Evolutionary conservation across 2,888 invertebrate genomes (phyloP).

Genomic region (Ypsolopha scabrella): DNA sequence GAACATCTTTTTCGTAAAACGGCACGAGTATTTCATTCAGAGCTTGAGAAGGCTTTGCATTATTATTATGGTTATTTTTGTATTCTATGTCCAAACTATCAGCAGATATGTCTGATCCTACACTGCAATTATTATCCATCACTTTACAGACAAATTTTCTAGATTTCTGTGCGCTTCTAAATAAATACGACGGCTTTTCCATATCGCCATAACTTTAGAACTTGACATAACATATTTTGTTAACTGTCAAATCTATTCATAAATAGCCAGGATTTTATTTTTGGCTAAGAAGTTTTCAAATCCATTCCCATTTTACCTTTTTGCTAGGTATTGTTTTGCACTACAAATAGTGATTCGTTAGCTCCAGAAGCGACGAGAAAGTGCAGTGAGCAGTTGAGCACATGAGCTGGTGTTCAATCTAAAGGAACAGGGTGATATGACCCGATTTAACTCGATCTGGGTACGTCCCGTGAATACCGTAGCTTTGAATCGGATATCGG

Average conservation of each 20-base stretch:
- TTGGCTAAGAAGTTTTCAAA: no score
- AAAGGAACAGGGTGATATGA: constrained; percentile 15
- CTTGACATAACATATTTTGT: no score
- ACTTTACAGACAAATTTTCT: constrained; percentile 18
- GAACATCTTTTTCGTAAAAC: constrained; percentile 59
- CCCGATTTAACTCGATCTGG: constrained; percentile 16
- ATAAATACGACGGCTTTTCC: constrained; percentile 30
- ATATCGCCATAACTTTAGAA: no score
- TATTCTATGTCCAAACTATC: constrained; percentile 47
- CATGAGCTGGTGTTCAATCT: background rate
- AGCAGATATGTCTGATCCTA: constrained; percentile 41
- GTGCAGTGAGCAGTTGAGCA: background rate
- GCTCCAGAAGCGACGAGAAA: constrained; percentile 9
- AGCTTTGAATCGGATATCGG: no score
- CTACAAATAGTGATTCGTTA: no score
- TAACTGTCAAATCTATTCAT: no score
- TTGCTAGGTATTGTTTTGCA: no score
- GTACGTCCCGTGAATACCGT: background rate
- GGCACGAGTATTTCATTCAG: constrained; percentile 44
- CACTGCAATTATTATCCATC: constrained; percentile 30
- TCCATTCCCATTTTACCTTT: no score
- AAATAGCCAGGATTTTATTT: no score
- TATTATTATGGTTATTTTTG: constrained; percentile 13
- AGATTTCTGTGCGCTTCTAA: constrained; percentile 34
- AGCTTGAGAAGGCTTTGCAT: no score